A percentile compares a stretch with the other conserved stretches of the same genome.
These are phyloP conservation scores for Drosophila fuyamai DNA, from an alignment of 1,140 invertebrate species.

Conservation along the genomic window DNA sequence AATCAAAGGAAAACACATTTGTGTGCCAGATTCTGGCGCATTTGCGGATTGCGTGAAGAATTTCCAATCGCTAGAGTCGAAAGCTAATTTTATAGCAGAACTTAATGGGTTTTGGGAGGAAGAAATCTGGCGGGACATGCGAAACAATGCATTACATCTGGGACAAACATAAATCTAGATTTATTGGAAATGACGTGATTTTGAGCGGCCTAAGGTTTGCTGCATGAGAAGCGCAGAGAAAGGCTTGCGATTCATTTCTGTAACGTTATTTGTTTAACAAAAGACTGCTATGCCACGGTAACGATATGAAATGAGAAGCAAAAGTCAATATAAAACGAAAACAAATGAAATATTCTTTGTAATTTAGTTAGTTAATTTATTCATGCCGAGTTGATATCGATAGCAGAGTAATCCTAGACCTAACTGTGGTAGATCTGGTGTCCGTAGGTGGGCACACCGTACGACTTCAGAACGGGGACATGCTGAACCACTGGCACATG, in stretches of 20 bases:
- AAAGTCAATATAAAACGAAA: too few species aligned
- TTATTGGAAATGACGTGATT: neutral
- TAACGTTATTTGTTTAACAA: neutral
- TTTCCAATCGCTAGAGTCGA: constrained; percentile 8
- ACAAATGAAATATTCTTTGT: too few species aligned
- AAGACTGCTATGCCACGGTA: neutral
- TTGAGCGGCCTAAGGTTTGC: neutral
- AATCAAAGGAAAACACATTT: constrained; percentile 29
- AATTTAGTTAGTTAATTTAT: constrained; percentile 12
- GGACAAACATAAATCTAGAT: neutral
- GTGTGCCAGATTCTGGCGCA: constrained; percentile 29
- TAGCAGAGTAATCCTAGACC: neutral
- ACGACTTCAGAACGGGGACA: constrained; percentile 45
- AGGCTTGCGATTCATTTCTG: neutral
- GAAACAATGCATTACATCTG: constrained; percentile 5
- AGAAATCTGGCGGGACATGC: neutral
- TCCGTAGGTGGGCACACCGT: constrained; percentile 23
- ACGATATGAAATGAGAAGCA: too few species aligned
- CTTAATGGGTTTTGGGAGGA: constrained; percentile 5
- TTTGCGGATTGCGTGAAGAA: constrained; percentile 27
- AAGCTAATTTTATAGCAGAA: constrained; percentile 2
- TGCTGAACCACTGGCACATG: constrained; percentile 37
- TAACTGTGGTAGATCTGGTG: constrained; percentile 42
- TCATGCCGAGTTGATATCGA: neutral
- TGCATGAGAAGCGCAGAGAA: neutral